These are phyloP conservation scores for Diuraphis noxia DNA, from an alignment of 1,140 invertebrate species.

Conservation along the genomic window DNA sequence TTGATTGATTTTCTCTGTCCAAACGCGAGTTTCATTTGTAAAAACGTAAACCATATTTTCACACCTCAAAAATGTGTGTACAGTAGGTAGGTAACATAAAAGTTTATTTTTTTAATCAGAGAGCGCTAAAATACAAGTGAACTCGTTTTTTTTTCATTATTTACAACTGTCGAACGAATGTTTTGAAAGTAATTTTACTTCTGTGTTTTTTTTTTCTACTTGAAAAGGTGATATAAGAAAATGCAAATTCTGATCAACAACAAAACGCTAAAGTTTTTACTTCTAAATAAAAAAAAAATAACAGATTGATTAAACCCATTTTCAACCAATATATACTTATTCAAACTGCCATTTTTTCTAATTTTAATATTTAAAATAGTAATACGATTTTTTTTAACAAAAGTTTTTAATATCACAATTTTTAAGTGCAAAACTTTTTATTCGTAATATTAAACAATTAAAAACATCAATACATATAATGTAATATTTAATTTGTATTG, in stretches of 20 bases:
- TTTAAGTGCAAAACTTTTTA: background rate
- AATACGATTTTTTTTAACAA: background rate
- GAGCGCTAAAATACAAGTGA: background rate
- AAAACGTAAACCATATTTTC: background rate
- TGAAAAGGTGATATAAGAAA: background rate
- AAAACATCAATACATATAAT: background rate
- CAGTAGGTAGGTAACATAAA: background rate
- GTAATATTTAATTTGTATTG: background rate
- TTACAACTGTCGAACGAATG: background rate
- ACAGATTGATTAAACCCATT: background rate
- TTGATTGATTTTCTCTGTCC: background rate
- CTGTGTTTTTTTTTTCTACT: background rate
- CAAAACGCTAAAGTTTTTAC: background rate
- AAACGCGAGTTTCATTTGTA: background rate
- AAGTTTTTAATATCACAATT: background rate
- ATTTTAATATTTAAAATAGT: background rate
- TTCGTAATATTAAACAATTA: background rate
- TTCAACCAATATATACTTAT: background rate
- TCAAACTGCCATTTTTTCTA: background rate
- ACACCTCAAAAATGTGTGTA: background rate
- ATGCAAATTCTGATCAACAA: background rate
- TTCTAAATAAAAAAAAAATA: background rate
- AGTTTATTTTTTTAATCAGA: slow-evolving; percentile 36
- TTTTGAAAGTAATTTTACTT: background rate
- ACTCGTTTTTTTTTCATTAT: background rate